Evolutionary conservation across 2,113 vertebrate genomes (phyloP), one percentile per base, ranked within the genome.

Genomic region (Murina feae): DNA sequence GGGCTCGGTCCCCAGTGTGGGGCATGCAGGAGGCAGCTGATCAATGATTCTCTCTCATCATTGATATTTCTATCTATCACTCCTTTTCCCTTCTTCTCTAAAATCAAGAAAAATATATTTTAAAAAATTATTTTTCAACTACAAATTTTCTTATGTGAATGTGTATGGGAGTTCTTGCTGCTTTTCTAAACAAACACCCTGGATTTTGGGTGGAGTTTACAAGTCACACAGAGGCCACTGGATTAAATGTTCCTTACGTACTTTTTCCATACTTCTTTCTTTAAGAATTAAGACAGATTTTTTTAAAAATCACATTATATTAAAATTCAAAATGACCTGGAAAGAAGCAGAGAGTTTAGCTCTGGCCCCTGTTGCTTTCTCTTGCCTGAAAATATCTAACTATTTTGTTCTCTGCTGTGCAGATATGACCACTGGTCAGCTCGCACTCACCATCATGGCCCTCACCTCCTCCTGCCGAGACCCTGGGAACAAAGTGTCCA

Each of bases 401-500:
- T 25, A 2, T 66, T 5, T 28, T 35, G 3, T 60, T 55, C 30
- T 88, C 42, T 66, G 90, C 66, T 89, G 87, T 42, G 0, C 90
- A 98, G 98, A 79, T 51, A 97, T 98, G 86, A 95, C 96, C 2
- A 86, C 51, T 0, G 98, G 98, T 0, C 76, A 98, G 42, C 97
- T 98, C 0, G 98, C 98, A 14, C 97, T 98, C 66, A 76, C 83
- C 1, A 51, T 97, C 18, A 97, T 98, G 1, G 97, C 98, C 66
- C 97, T 98, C 47, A 96, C 82, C 32, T 98, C 98, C 53, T 98
- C 98, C 93, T 98, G 98, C 86, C 55, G 68, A 63, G 47, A 98
- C 16, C 88, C 97, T 2, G 79, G 1, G 32, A 6, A 3, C 0
- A 63, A 23, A 92, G 13, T 98, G 35, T 25, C 68, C 0, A 63